These are phyloP conservation scores for Lucilia sericata DNA, from an alignment of 1,140 invertebrate species.

Conservation along the genomic window DNA sequence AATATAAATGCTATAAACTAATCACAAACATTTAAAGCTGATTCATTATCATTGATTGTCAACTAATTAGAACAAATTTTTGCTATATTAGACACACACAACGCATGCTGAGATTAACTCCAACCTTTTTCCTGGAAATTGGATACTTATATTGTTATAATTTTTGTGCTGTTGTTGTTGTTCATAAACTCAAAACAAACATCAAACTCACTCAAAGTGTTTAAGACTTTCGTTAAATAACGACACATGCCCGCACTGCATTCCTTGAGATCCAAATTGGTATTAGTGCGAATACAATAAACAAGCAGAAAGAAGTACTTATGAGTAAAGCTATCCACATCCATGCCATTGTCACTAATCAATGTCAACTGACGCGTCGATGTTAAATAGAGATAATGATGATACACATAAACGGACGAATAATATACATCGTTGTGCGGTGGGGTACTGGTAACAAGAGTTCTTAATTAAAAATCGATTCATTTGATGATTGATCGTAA, in stretches of 20 bases:
- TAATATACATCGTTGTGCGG: neutral
- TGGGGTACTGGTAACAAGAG: slow-evolving; percentile 63
- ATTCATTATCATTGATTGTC: slow-evolving; percentile 49
- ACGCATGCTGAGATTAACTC: slow-evolving; percentile 49
- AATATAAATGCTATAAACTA: too few relatives aligned
- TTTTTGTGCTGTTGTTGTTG: neutral
- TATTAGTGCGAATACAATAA: neutral
- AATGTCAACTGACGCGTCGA: slow-evolving; percentile 44
- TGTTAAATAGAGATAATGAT: slow-evolving; percentile 39
- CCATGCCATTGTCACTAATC: slow-evolving; percentile 58
- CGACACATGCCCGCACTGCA: neutral
- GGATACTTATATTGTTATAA: slow-evolving; percentile 32
- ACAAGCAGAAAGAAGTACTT: neutral
- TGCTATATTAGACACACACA: slow-evolving; percentile 54
- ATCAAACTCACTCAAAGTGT: slow-evolving; percentile 48
- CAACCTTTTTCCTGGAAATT: slow-evolving; percentile 34
- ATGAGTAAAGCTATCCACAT: neutral
- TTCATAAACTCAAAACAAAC: slow-evolving; percentile 50
- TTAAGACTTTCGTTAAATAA: neutral
- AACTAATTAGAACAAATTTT: slow-evolving; percentile 67
- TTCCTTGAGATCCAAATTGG: neutral
- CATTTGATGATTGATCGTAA: slow-evolving; percentile 64
- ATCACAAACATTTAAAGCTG: too few relatives aligned
- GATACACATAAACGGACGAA: slow-evolving; percentile 21
- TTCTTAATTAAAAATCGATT: slow-evolving; percentile 68